Evolutionary conservation across 2,888 invertebrate species (phyloP).

Genomic region (Drosophila peninsularis): DNA sequence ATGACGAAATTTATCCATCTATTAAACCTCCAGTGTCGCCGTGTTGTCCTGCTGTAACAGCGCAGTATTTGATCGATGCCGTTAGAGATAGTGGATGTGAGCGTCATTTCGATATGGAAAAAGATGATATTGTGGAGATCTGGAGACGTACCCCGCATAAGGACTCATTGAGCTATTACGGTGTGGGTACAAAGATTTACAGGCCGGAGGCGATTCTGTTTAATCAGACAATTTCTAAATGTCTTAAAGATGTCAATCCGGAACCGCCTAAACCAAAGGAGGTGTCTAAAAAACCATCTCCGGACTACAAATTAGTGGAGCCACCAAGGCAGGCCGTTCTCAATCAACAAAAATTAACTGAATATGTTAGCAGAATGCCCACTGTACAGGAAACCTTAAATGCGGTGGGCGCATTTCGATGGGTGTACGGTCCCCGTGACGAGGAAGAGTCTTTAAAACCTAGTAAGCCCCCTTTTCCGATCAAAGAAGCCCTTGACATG

Average conservation of each 20-base stretch:
- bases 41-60: conserved; percentile 41
- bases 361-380: conserved; percentile 41
- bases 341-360: conserved; percentile 33
- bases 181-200: conserved; percentile 11
- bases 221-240: conserved; percentile 13
- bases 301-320: accelerated
- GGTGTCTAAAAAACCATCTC: background rate
- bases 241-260: conserved; percentile 21
- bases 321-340: conserved; percentile 17
- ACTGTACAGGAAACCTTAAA: conserved; percentile 26
- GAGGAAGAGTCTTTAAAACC: conserved; percentile 13
- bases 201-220: conserved; percentile 25
- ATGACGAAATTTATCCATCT: conserved; percentile 42
- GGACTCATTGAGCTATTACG: conserved; percentile 46
- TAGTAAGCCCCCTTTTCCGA: background rate
- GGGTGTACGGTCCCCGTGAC: conserved; percentile 16
- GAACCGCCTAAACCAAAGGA: background rate
- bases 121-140: conserved; percentile 38
- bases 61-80: conserved; percentile 34
- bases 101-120: conserved; percentile 17
- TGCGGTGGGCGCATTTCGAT: conserved; percentile 12
- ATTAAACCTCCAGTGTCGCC: conserved; percentile 44
- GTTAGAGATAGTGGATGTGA: conserved; percentile 41
- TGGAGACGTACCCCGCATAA: conserved; percentile 58
- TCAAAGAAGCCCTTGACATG: conserved; percentile 7